Base-by-base conservation (phyloP, 1,140 invertebrate genomes). In the Nylanderia fulva region DNA sequence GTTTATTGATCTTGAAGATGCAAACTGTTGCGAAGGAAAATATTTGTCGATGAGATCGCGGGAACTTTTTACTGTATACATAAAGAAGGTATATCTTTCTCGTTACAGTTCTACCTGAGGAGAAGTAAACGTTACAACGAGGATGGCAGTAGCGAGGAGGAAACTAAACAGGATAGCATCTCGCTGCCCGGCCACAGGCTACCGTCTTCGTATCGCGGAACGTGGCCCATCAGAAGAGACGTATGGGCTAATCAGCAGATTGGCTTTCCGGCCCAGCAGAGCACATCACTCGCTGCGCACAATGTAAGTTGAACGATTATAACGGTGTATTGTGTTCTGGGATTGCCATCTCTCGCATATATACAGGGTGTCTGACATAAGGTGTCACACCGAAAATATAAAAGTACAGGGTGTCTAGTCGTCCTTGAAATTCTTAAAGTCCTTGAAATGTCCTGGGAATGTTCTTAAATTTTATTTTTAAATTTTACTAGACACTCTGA, bases 181-280 rank as follows among this genome's bases (percentile, higher is more conserved):
- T 91, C 89, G 8, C 76, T 95, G 13, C 93, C 94, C 86, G 42
- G 63, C 39, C 86, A 92, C 42, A 88, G 86, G 93, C 88, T 92
- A 76, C 93, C 94, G 15, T 94, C 93, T 33, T 93, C 96, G 1
- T 97, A 97, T 92, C 96, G 96, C 88, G 96, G 97, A 39, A 96
- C 96, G 9, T 97, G 97, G 97, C 96, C 96, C 21, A 96, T 96
- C 36, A 96, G 96, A 89, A 93, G 95, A 88, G 94, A 94, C 58
- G 90, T 95, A 90, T 96, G 95, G 95, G 94, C 94, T 82, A 95
- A 93, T 86, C 95, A 96, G 85, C 95, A 95, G 71, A 94, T 93
- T 84, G 94, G 92, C 72, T 87, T 94, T 85, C 79, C 90, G 84
- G 64, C 84, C 68, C 94, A 93, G 74, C 90, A 91, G 68, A 90